phyloP scores from a whole-genome alignment of 2,797 vertebrate genomes.

The Mormyrops attenuatus region DNA sequence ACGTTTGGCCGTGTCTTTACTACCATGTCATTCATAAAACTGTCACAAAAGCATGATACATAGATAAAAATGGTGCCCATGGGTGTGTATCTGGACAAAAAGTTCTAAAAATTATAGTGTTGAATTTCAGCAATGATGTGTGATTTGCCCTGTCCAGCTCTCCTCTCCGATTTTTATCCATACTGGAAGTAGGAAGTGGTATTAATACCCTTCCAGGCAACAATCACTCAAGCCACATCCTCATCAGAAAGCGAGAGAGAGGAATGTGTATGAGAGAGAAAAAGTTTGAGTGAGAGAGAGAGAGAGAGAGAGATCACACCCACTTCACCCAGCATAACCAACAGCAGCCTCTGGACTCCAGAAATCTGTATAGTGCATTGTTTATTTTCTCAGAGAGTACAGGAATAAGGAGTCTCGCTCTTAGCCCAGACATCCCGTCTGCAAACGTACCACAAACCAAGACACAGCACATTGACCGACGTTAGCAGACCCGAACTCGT shows the following conservation, averaged over 20 bases:
- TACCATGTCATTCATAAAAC: not conserved
- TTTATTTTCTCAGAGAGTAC: constrained; percentile 60
- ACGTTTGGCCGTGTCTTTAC: not conserved
- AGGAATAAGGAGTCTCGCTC: constrained; percentile 37
- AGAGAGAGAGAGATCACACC: not conserved
- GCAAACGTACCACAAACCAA: constrained; percentile 67
- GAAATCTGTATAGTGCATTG: constrained; percentile 32
- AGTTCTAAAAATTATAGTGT: not conserved
- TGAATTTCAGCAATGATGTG: not conserved
- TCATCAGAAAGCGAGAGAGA: not conserved
- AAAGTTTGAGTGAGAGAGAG: not conserved
- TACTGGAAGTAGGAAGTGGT: not conserved
- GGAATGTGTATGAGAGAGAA: not conserved
- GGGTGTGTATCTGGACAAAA: not conserved
- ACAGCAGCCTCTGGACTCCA: not conserved
- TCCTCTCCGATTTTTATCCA: not conserved
- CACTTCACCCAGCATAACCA: not conserved
- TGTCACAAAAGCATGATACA: not conserved
- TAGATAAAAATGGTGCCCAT: too few species aligned
- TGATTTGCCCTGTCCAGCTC: not conserved
- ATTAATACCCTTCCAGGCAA: not conserved
- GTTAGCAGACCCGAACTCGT: constrained; percentile 44
- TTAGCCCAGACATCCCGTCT: constrained; percentile 58
- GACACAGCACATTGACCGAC: constrained; percentile 63
- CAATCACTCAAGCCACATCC: not conserved